phyloP scores from a whole-genome alignment of 2,888 invertebrate genomes.

The Tholera decimalis region DNA sequence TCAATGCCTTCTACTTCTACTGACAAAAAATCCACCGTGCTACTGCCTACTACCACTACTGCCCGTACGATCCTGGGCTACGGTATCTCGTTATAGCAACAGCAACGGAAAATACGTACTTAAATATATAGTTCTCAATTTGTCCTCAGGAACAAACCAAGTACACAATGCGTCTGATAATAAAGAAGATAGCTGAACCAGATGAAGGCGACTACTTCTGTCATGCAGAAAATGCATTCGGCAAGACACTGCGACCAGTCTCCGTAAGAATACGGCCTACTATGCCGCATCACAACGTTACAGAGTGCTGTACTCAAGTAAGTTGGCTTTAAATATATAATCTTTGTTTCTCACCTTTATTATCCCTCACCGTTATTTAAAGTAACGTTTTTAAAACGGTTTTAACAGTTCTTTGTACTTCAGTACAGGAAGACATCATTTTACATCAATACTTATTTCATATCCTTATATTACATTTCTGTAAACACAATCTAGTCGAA shows the following conservation, averaged over 20 bases:
- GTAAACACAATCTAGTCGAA: neutral
- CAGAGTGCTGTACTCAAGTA: constrained; percentile 94
- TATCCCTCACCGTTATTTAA: no score
- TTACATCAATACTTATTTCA: no score
- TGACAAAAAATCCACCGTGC: no score
- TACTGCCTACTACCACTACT: no score
- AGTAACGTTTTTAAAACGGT: no score
- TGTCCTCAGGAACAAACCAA: constrained; percentile 91
- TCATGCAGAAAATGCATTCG: constrained; percentile 96
- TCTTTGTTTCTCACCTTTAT: no score
- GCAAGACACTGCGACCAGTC: constrained; percentile 93
- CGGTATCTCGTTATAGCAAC: no score
- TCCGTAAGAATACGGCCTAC: constrained; percentile 93
- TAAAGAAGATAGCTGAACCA: constrained; percentile 93
- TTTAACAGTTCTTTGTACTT: no score
- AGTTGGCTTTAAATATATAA: constrained; percentile 18
- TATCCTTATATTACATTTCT: neutral
- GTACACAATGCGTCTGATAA: constrained; percentile 94
- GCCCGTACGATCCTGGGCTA: no score
- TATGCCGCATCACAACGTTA: constrained; percentile 93
- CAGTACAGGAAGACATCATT: no score
- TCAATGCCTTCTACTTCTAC: no score
- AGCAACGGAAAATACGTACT: no score
- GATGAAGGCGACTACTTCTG: constrained; percentile 96
- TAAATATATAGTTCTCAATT: neutral